Base-by-base conservation (phyloP, 1,140 invertebrate species). In the Panulirus ornatus region DNA sequence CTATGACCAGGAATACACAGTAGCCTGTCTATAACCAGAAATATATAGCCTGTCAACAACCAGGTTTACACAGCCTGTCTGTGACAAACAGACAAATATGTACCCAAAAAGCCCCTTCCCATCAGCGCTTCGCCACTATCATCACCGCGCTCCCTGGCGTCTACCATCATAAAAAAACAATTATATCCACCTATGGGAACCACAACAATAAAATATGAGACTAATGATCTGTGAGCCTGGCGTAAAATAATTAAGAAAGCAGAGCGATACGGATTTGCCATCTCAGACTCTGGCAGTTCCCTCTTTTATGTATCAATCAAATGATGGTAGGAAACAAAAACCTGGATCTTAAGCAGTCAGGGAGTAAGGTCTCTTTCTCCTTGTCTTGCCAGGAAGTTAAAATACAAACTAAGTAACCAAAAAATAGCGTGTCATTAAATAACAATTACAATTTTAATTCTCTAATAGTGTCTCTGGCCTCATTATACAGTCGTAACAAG, bases 401-500 rank as follows among this genome's bases (percentile, higher is more conserved):
- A 71, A 44, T 51, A 85, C 27, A 70, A 51, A 42, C 84, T 51
- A 75, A 75, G n/a, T 42, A 27, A 42, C 44, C 34, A 88, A 78
- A 70, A 81, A 71, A 70, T 47, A 36, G 76, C 36, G 76, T 73
- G 76, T 82, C 86, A 82, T 88, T 88, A 88, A 81, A 88, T 88
- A 88, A 82, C 86, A 82, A 88, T 88, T 88, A 88, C 86, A 82
- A 70, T 71, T 88, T 88, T 88, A 88, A 88, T 88, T 82, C 78
- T 71, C 84, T 82, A 82, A 81, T 88, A 81, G 76, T 70, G 76
- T 88, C 86, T 51, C 86, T 47, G 30, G 51, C 78, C 86, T 88
- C 86, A 88, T 88, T 88, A 88, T 70, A 82, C 58, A 88, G 86
- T 88, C 86, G 86, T 88, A 88, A 88, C 86, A 88, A 88, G 86